Conservation (phyloP, 53 echinoderm and acorn worm species). For the Arbacia lixula region DNA sequence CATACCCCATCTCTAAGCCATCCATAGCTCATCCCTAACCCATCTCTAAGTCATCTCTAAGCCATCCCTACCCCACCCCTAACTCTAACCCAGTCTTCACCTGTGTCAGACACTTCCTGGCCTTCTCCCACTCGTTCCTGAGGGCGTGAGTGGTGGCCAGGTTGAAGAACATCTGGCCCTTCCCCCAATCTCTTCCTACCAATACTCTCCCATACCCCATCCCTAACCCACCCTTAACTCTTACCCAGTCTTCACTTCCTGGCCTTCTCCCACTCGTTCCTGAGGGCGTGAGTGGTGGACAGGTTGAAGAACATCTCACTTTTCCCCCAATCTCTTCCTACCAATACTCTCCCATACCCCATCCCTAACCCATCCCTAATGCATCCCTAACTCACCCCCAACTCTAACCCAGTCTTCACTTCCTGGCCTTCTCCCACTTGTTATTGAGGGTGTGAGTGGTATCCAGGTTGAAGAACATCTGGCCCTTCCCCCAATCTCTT, state of each 20-base stretch:
- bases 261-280: slow-evolving; percentile 87
- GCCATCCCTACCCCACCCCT: no score
- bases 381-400: not conserved
- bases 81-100: no score
- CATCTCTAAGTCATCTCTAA: no score
- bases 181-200: not conserved
- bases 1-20: no score
- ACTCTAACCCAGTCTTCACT: slow-evolving; percentile 45
- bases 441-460: slow-evolving; percentile 67
- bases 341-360: not conserved
- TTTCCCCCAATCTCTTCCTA: not conserved
- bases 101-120: slow-evolving; percentile 86
- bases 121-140: slow-evolving; percentile 91
- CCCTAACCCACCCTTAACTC: not conserved
- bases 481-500: not conserved
- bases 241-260: slow-evolving; percentile 62
- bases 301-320: slow-evolving; percentile 75
- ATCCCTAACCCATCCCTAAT: not conserved
- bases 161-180: slow-evolving; percentile 86
- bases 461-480: slow-evolving; percentile 64
- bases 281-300: slow-evolving; percentile 65
- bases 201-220: not conserved
- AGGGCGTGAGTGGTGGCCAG: slow-evolving; percentile 83
- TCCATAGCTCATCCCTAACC: no score
- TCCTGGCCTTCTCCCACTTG: slow-evolving; percentile 86